Evolutionary conservation across 2,888 invertebrate species (phyloP).

Genomic region (Diadromus collaris): DNA sequence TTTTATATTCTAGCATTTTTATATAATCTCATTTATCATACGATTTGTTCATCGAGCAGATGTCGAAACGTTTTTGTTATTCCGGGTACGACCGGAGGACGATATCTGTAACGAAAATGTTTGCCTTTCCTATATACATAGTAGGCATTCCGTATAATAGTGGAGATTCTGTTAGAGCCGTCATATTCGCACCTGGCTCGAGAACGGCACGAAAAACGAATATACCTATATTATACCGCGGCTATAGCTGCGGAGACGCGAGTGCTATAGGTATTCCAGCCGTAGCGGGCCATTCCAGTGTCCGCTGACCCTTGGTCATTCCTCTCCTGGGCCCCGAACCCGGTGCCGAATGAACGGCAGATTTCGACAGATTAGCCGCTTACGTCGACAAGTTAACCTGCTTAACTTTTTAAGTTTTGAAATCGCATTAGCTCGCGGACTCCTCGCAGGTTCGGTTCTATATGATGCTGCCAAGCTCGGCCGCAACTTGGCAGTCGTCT

Average conservation of each 20-base stretch:
- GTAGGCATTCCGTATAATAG: slow-evolving; percentile 27
- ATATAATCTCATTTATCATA: background rate
- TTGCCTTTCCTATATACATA: slow-evolving; percentile 44
- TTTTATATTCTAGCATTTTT: no score
- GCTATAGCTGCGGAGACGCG: background rate
- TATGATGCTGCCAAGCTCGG: slow-evolving; percentile 39
- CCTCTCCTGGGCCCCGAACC: slow-evolving; percentile 37
- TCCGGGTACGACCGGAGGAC: background rate
- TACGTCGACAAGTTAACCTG: slow-evolving; percentile 67
- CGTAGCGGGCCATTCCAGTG: slow-evolving; percentile 2
- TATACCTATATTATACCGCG: slow-evolving; percentile 25
- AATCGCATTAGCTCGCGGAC: slow-evolving; percentile 69
- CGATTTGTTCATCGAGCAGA: slow-evolving; percentile 14
- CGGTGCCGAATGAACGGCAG: slow-evolving; percentile 57
- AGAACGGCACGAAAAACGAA: slow-evolving; percentile 20
- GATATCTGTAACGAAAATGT: slow-evolving; percentile 53
- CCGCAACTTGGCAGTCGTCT: slow-evolving; percentile 3
- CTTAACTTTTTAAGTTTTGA: slow-evolving; percentile 73
- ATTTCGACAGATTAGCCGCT: slow-evolving; percentile 65
- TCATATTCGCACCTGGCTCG: slow-evolving; percentile 54
- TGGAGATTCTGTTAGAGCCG: slow-evolving; percentile 15
- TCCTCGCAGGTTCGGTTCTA: slow-evolving; percentile 37
- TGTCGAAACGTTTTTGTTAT: slow-evolving; percentile 52
- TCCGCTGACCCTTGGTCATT: slow-evolving; percentile 33
- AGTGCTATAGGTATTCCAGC: slow-evolving; percentile 9